These are phyloP conservation scores for Acheta domesticus DNA, from an alignment of 2,888 invertebrate species.

Conservation along the genomic window DNA sequence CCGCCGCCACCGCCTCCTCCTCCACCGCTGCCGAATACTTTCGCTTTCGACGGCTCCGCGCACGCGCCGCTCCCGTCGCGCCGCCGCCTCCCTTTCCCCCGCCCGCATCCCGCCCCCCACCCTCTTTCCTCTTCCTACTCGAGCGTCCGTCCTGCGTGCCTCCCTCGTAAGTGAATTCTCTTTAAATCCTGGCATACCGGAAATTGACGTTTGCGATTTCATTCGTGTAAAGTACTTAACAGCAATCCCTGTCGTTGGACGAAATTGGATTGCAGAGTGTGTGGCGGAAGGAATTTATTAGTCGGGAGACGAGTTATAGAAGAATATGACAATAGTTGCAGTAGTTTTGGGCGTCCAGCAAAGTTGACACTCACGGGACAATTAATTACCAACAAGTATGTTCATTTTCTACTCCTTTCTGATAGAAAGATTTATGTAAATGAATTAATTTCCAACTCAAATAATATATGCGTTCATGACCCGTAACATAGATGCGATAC, in stretches of 20 bases:
- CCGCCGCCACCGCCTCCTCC: neutral
- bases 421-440: too few species aligned
- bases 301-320: neutral
- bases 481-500: too few species aligned
- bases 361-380: too few species aligned
- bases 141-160: neutral
- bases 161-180: neutral
- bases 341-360: too few species aligned
- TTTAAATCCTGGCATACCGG: slow-evolving; percentile 8
- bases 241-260: neutral
- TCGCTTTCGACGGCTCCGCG: neutral
- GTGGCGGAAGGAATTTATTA: slow-evolving; percentile 6
- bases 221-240: neutral
- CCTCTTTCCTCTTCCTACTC: neutral
- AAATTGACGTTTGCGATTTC: slow-evolving; percentile 18
- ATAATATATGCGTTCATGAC: too few species aligned
- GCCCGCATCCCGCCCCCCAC: neutral
- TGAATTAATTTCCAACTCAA: too few species aligned
- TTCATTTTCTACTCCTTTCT: too few species aligned
- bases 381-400: too few species aligned
- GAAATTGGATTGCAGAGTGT: neutral
- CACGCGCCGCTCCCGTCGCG: neutral
- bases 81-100: neutral
- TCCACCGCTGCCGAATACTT: slow-evolving; percentile 1
- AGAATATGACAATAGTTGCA: neutral